Base-by-base conservation (phyloP, 2,888 invertebrate genomes). In the Apodemia zela region DNA sequence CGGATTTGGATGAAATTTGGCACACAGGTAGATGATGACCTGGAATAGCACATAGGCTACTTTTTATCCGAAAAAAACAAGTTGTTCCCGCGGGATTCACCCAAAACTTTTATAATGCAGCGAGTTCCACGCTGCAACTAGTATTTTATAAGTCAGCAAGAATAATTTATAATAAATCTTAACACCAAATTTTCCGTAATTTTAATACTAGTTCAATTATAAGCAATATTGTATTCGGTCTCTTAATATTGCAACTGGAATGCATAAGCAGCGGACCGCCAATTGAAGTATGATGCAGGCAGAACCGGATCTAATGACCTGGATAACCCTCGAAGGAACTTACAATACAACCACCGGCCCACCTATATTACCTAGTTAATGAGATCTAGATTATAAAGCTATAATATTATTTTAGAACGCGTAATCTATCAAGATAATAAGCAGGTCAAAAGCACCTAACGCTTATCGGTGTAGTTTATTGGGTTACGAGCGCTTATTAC, bases 271-370 rank as follows among this genome's bases (percentile, higher is more conserved):
- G 59, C 65, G 65, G 65, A 66, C 66, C 54, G 62, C 63, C 65
- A 63, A 66, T 66, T 62, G 64, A 69, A 77, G 82, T 84, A 86
- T 82, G 80, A 83, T 80, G 77, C 75, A 73, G 71, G 73, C 76
- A 76, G 74, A 84, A 87, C 89, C 87, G 88, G 89, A 87, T 87
- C 79, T 78, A 70, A 72, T 77, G 86, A 75, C 82, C 85, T 82
- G 79, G 84, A 85, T 86, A 78, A 79, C 81, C 81, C 79, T 77
- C 81, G 78, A 75, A 83, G 79, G 83, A 81, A 79, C 78, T 79
- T 66, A 76, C 78, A 80, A 80, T 83, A 72, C 75, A 75, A 75
- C 76, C 67, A 74, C 68, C 78, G 81, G 68, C 80, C 81, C 74
- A 81, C 73, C 78, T 80, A 67, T 61, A 51, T 70, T 66, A 70